Percentiles rank a stretch among this genome's conserved stretches.
Evolutionary conservation across 1,140 invertebrate genomes (phyloP).

Genomic region (Diachasma alloeum): DNA sequence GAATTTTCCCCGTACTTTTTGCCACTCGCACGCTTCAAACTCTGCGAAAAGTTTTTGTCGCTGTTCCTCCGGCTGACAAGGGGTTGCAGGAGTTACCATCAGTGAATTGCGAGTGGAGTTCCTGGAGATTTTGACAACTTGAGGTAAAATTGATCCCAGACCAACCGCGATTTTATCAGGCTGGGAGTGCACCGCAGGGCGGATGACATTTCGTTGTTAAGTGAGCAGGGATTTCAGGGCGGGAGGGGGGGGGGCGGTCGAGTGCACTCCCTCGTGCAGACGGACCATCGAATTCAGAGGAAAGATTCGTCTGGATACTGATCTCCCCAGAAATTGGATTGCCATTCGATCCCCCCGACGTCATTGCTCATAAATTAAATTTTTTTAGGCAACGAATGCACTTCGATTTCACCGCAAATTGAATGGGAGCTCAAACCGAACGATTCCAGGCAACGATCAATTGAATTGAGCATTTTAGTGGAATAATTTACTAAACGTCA

Average conservation of each 20-base stretch:
- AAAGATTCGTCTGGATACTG: constrained; percentile 3
- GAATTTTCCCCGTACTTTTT: not conserved
- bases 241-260: not conserved
- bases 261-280: not conserved
- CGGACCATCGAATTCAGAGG: not conserved
- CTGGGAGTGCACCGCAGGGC: not conserved
- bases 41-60: not conserved
- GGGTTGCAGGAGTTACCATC: not conserved
- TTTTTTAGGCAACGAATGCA: not conserved
- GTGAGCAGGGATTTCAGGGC: not conserved
- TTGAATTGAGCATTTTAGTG: no score
- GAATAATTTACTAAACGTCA: no score
- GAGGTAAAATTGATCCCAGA: not conserved
- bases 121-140: not conserved
- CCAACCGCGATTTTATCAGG: not conserved
- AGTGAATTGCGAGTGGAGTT: not conserved
- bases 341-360: constrained; percentile 17
- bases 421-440: no score
- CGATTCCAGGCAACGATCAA: no score
- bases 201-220: not conserved
- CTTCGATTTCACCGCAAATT: not conserved
- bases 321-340: constrained; percentile 22
- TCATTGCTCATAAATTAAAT: constrained; percentile 23
- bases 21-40: not conserved
- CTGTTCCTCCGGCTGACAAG: not conserved